Base-by-base conservation (phyloP, 2,888 invertebrate species). In the Eilema griseolum region DNA sequence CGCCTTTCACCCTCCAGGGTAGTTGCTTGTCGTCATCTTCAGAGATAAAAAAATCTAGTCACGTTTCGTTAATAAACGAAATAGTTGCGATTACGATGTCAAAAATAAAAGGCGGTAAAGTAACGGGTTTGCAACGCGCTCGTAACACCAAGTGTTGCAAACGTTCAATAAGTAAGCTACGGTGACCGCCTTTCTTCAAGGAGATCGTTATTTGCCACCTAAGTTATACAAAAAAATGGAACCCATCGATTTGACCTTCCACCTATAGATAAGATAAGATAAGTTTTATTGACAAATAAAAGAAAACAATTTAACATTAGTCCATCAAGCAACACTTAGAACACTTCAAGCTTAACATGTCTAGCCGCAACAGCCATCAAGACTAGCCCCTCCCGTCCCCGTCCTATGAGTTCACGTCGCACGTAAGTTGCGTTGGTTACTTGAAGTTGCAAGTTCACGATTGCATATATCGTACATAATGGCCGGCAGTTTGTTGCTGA, bases 11-110 rank as follows among this genome's bases (percentile, higher is more conserved):
- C 16, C 16, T 41, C 41, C n/a, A n/a, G 8, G 7, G 52, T n/a
- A 8, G n/a, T 8, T 41, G 16, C 46, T 46, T 46, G 7, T 46
- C 46, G n/a, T 52, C 2, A 10, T 52, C 52, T 52, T n/a, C 8
- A 20, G 5, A n/a, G n/a, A 52, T 20, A 52, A 52, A 52, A 46
- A 41, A n/a, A 52, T 10, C n/a, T n/a, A n/a, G 2, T n/a, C n/a
- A 52, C 52, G 52, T 52, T 52, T 52, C n/a, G n/a, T 52, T n/a
- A n/a, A 20, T n/a, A 52, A 52, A 52, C n/a, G 52, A 52, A 52
- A 52, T 52, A 52, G n/a, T 52, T n/a, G 52, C 52, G 52, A 52
- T 52, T 52, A n/a, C 52, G 10, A 52, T n/a, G n/a, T 52, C 5
- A 52, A 52, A 52, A 52, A 52, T n/a, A n/a, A 52, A 52, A 52